Evolutionary conservation across 1,140 invertebrate genomes (phyloP).

Genomic region (Andrena cerasifolii): DNA sequence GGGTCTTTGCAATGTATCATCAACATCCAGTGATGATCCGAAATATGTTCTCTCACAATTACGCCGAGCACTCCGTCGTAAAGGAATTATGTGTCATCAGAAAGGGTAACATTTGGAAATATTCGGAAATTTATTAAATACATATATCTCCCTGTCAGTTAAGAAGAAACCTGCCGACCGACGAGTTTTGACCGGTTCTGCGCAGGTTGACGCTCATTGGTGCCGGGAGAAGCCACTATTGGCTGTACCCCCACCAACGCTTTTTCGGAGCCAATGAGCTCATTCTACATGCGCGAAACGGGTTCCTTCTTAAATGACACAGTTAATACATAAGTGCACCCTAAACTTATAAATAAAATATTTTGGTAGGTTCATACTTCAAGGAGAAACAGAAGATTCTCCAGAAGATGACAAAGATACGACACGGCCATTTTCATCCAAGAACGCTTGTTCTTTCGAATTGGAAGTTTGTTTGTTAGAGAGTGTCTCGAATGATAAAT

Average conservation of each 20-base stretch:
- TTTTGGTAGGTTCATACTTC: slow-evolving; percentile 84
- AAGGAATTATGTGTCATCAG: slow-evolving; percentile 87
- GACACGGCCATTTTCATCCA: slow-evolving; percentile 67
- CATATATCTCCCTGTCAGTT: no score
- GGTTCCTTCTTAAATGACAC: no score
- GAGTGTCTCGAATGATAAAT: slow-evolving; percentile 71
- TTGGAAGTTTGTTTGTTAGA: slow-evolving; percentile 89
- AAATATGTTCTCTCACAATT: slow-evolving; percentile 86
- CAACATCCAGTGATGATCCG: slow-evolving; percentile 86
- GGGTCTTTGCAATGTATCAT: slow-evolving; percentile 89
- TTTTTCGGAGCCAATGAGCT: no score
- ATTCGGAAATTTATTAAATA: slow-evolving; percentile 11
- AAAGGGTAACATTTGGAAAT: slow-evolving; percentile 85
- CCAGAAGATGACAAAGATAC: slow-evolving; percentile 58
- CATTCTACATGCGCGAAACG: no score
- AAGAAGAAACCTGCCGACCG: no score
- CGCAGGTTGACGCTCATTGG: no score
- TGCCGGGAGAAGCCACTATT: no score
- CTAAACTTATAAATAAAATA: neutral
- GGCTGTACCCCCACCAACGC: no score
- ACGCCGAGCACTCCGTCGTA: slow-evolving; percentile 85
- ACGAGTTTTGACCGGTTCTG: no score
- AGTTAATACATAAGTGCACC: neutral
- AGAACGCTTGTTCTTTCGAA: slow-evolving; percentile 87
- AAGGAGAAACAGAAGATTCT: slow-evolving; percentile 84